Conservation (phyloP, 2,113 vertebrate genomes). For the Delphinus delphis region DNA sequence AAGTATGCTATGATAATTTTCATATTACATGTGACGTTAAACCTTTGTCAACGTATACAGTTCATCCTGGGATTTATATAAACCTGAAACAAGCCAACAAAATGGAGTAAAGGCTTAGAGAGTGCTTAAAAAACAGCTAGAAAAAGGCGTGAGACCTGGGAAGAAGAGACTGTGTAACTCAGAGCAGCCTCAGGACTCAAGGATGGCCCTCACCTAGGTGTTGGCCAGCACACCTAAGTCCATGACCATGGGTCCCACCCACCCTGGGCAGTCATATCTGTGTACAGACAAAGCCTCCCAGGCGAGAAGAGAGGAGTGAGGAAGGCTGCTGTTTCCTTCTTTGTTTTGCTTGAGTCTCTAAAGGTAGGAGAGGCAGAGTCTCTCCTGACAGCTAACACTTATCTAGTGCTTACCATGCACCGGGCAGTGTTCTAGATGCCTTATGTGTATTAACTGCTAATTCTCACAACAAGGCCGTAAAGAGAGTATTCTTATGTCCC, state of each 20-base stretch:
- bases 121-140: background rate
- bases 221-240: too few relatives aligned
- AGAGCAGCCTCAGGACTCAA: background rate
- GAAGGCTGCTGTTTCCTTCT: background rate
- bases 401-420: background rate
- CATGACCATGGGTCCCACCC: background rate
- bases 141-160: background rate
- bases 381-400: background rate
- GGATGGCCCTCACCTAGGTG: background rate
- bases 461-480: background rate
- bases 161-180: background rate
- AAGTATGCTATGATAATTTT: background rate
- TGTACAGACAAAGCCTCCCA: background rate
- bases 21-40: background rate
- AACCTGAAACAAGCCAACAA: background rate
- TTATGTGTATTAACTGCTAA: too few relatives aligned
- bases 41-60: background rate
- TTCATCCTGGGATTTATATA: background rate
- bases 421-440: background rate
- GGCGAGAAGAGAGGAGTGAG: background rate
- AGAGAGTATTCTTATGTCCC: background rate
- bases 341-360: background rate
- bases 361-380: background rate
- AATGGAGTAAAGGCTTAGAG: background rate
- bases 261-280: background rate